Conservation (phyloP, 2,797 vertebrate genomes). For the Liasis olivaceus region DNA sequence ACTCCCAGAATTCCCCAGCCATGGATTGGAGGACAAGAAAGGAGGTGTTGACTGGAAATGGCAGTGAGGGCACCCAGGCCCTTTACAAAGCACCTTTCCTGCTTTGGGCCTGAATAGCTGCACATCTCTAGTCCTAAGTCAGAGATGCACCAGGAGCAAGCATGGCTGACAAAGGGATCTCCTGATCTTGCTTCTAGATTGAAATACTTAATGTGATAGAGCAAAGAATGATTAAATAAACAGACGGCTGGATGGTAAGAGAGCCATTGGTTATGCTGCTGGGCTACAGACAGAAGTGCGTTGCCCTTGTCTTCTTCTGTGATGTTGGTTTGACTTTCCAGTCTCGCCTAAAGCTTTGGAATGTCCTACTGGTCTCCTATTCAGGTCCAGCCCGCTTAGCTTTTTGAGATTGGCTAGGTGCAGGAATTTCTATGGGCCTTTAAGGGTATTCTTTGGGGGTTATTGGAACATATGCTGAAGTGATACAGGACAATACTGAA, state of each 20-base stretch:
- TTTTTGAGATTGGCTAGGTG: too few species aligned
- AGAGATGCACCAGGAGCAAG: not conserved
- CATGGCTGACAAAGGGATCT: not conserved
- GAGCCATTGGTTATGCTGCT: not conserved
- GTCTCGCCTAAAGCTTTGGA: not conserved
- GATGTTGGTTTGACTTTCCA: not conserved
- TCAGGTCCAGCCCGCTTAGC: not conserved
- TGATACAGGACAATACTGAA: not conserved
- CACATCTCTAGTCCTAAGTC: not conserved
- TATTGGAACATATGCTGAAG: not conserved
- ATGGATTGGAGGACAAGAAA: not conserved
- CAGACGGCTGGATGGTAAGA: not conserved
- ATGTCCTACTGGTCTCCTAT: not conserved
- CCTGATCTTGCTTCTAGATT: not conserved
- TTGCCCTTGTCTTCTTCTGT: not conserved
- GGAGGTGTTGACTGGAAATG: not conserved
- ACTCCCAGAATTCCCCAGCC: not conserved
- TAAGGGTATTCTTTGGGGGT: too few species aligned
- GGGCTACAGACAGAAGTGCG: not conserved
- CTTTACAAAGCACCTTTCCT: not conserved
- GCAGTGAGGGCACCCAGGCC: not conserved
- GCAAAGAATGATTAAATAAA: not conserved
- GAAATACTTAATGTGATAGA: not conserved
- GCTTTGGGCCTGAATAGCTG: not conserved
- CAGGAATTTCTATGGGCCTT: too few species aligned